These are phyloP conservation scores for Parnassius glacialis DNA, from an alignment of 2,888 invertebrate genomes.

Conservation along the genomic window DNA sequence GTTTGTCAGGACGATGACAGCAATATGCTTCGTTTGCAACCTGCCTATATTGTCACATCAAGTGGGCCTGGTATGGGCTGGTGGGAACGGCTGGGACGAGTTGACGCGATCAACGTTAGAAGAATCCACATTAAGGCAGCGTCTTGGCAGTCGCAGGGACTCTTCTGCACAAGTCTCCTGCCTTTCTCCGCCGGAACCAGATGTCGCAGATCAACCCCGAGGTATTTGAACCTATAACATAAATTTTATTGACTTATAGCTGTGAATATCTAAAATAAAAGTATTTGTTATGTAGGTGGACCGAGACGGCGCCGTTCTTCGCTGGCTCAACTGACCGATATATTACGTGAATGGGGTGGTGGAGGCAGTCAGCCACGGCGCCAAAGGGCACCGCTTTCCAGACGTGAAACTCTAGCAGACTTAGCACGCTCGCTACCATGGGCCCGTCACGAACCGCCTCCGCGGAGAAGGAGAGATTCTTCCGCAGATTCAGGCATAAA, in stretches of 20 bases:
- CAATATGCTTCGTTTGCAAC: constrained; percentile 98
- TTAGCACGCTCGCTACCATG: constrained; percentile 92
- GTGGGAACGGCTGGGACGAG: constrained; percentile 97
- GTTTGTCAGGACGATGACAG: constrained; percentile 91
- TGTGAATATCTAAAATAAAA: background rate
- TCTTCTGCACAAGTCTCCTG: constrained; percentile 95
- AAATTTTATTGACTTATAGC: background rate
- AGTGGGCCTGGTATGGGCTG: constrained; percentile 96
- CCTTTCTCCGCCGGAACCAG: constrained; percentile 91
- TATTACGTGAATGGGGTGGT: constrained; percentile 92
- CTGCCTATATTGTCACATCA: constrained; percentile 96
- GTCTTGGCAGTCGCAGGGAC: constrained; percentile 92
- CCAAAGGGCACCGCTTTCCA: constrained; percentile 85
- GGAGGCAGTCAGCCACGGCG: constrained; percentile 79
- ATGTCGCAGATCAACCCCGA: constrained; percentile 81
- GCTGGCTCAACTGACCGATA: constrained; percentile 93
- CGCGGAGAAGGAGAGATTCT: constrained; percentile 90
- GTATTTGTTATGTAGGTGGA: constrained; percentile 60
- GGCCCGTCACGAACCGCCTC: constrained; percentile 83
- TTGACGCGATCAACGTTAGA: constrained; percentile 91
- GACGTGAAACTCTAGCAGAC: constrained; percentile 93
- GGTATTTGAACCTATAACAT: constrained; percentile 45
- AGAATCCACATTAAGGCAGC: constrained; percentile 91
- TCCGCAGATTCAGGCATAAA: constrained; percentile 93
- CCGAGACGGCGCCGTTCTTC: constrained; percentile 90